Base-by-base conservation (phyloP, 1,140 invertebrate species). In the Parasteatoda tepidariorum region DNA sequence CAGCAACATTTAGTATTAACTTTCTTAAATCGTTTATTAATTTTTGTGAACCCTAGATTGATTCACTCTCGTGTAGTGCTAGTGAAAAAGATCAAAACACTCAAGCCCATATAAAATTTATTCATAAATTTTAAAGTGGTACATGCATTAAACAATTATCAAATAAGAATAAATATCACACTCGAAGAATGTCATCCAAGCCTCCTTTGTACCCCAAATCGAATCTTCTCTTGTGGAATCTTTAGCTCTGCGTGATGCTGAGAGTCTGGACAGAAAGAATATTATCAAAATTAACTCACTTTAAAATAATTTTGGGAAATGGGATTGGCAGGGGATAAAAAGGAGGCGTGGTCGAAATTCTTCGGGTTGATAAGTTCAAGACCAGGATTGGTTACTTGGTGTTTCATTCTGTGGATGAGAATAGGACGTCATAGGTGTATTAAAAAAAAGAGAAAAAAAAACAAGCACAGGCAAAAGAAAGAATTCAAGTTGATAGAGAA, bases 221-320 rank as follows among this genome's bases (percentile, higher is more conserved):
- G 30, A n/a, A 4, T 62, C 24, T 66, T 34, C 57, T 59, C 24
- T n/a, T 2, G 24, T 7, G 57, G 57, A 7, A 22, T 24, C 5
- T 64, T 66, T 76, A 76, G 61, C 74, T 76, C 30, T 76, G 59
- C 4, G 74, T 76, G 24, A 76, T 76, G 38, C 33, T 54, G 74
- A 76, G 74, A 15, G 74, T 76, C 74, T 76, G 74, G 30, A 18
- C 66, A 38, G 24, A 76, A 76, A 76, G 70, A 74, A 5, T 15
- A 22, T 18, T 13, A 61, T 74, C 54, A 74, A 31, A 74, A 31
- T 11, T 11, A 33, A 34, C 3, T 11, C 15, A 28, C 11, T 54
- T 3, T 11, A 22, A 54, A 26, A 41, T 70, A 28, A 54, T 54
- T 74, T 33, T 34, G 30, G 55, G 5, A 18, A 11, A 24, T 22